Evolutionary conservation across 2,888 invertebrate species (phyloP), one percentile per base, ranked within the genome.

Genomic region (Troides aeacus): DNA sequence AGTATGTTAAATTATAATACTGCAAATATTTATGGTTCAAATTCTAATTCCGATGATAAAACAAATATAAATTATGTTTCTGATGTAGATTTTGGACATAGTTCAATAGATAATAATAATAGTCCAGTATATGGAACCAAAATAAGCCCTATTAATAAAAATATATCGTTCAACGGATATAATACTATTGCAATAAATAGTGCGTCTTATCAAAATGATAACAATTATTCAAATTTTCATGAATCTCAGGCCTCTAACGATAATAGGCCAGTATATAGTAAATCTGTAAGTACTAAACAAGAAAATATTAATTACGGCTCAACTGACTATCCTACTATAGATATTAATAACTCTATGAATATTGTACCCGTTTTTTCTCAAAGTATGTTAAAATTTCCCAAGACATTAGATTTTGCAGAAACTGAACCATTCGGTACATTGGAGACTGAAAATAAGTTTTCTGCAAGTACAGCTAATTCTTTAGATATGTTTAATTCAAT

Each of bases 371-470:
- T 73, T 24, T 79, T 78, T 70, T 70, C 76, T 24, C 78, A 78
- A 68, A 80, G 77, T 72, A 63, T 76, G 53, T 71, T 85, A 10
- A 87, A 88, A 72, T 90, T 86, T 78, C 88, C 84, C 17, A 87
- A 84, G 80, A 85, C 90, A 2, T 80, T 90, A 7, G 92, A 92
- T 77, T 92, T 90, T 72, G 90, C 90, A 1, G 88, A 88, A 71
- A 73, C 82, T 18, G 86, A 85, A 64, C 84, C 83, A 65, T 82
- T 79, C 67, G 87, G 87, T 79, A 85, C 84, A 12, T 77, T 82
- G 56, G 87, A 87, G 67, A 79, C 84, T 3, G 86, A 86, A 71
- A 78, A 76, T 72, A 86, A 85, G 72, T 81, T 83, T 71, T 76
- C 81, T 18, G 76, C 77, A 24, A 76, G 75, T 53, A 79, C 81